phyloP scores from a whole-genome alignment of 2,797 vertebrate species.

The Pangasius mekongensis region DNA sequence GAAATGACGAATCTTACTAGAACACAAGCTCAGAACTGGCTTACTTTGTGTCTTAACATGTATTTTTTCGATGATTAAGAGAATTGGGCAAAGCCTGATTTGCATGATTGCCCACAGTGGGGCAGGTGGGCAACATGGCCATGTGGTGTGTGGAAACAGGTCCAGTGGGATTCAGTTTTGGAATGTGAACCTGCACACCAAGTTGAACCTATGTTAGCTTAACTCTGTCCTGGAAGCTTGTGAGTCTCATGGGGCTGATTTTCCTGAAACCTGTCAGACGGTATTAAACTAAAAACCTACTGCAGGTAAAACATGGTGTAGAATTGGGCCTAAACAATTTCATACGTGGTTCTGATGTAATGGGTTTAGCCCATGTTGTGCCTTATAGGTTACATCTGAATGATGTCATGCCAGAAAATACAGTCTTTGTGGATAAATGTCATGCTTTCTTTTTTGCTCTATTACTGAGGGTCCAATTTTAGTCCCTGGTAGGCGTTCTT shows the following conservation, averaged over 20 bases:
- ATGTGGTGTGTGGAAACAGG: slow-evolving; percentile 31
- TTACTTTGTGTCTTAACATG: not conserved
- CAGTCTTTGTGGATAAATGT: not conserved
- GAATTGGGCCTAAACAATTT: slow-evolving; percentile 41
- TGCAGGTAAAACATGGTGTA: slow-evolving; percentile 46
- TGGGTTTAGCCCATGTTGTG: slow-evolving; percentile 31
- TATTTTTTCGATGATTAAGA: not conserved
- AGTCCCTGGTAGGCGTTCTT: not conserved
- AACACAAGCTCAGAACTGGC: too few species aligned
- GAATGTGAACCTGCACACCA: slow-evolving; percentile 36
- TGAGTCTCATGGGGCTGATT: slow-evolving; percentile 44
- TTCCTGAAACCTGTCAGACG: slow-evolving; percentile 45
- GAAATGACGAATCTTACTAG: not conserved
- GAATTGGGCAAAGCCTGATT: not conserved
- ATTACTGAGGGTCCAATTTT: slow-evolving; percentile 4
- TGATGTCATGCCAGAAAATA: slow-evolving; percentile 9
- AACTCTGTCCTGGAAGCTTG: slow-evolving; percentile 45
- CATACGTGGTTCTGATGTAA: slow-evolving; percentile 29
- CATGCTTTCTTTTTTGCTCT: not conserved
- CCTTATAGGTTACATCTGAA: slow-evolving; percentile 24
- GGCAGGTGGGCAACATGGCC: slow-evolving; percentile 15
- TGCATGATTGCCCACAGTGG: not conserved
- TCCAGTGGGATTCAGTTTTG: slow-evolving; percentile 37
- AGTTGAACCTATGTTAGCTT: slow-evolving; percentile 40
- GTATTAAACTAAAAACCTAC: slow-evolving; percentile 46